Evolutionary conservation across 1,140 invertebrate species (phyloP), one percentile per base, ranked within the genome.

Genomic region (Halesus radiatus): DNA sequence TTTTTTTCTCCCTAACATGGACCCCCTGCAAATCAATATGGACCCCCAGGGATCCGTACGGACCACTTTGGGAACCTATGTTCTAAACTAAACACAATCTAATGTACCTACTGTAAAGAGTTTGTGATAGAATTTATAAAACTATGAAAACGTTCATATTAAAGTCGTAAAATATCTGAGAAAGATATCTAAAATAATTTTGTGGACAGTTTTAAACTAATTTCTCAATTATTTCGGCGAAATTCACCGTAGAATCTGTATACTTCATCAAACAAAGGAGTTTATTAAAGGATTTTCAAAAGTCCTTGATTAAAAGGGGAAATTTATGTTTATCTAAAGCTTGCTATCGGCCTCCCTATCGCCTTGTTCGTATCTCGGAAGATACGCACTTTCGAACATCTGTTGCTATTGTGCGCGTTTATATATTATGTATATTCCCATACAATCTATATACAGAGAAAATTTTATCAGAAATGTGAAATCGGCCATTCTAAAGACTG

Each of bases 221-320:
- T 66, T 66, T 66, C 62, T 37, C 26, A 66, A 66, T 32, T 66
- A 66, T 26, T 66, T n/a, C 1, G 29, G 22, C 3, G 26, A 32
- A 66, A 32, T 29, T 66, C 3, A 16, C 29, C 29, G 10, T 26
- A 66, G 29, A 32, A 16, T 66, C 62, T 16, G 62, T 66, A 66
- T 32, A 66, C 62, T 70, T 70, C 66, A 70, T 70, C 37, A 50
- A 70, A 70, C 66, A 45, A 50, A 70, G 66, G 37, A 70, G 66
- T 70, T 70, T 50, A 70, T 70, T 70, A 70, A 50, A 45, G 66
- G 66, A 70, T 70, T 70, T 70, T 70, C 66, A 20, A 70, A 37
- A 70, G 52, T 70, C 37, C 66, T 70, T 70, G 66, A 70, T 70
- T 70, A 70, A 70, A 70, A 70, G 18, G 66, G 66, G 66, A 70